A percentile compares a stretch with the other conserved stretches of the same genome.
Evolutionary conservation across 2,888 invertebrate genomes (phyloP).

Genomic region (Cremastobaeus sp.): DNA sequence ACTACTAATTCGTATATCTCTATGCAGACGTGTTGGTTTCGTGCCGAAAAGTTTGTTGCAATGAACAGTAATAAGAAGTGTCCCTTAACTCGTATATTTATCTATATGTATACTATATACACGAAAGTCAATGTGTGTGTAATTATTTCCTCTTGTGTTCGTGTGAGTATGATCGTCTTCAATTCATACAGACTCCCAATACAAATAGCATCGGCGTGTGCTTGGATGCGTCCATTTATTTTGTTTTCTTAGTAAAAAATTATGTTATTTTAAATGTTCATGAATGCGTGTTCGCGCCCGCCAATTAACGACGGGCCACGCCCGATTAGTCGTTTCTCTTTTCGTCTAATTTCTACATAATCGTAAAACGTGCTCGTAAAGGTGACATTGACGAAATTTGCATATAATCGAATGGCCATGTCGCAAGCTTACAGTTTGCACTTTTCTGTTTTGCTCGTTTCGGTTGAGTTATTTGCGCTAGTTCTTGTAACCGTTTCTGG

Average conservation of each 20-base stretch:
- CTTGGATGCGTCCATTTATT: slow-evolving; percentile 21
- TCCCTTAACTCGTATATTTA: slow-evolving; percentile 34
- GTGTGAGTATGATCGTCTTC: slow-evolving; percentile 11
- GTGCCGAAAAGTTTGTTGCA: slow-evolving; percentile 41
- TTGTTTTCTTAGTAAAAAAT: slow-evolving; percentile 40
- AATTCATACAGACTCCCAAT: slow-evolving; percentile 40
- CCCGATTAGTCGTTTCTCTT: slow-evolving; percentile 13
- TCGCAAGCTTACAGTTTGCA: slow-evolving; percentile 15
- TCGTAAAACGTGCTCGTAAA: slow-evolving; percentile 48
- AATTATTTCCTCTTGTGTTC: slow-evolving; percentile 10
- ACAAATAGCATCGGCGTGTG: slow-evolving; percentile 41
- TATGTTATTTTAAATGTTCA: slow-evolving; percentile 23
- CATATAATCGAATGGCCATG: slow-evolving; percentile 28
- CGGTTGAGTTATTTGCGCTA: not conserved
- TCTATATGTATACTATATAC: slow-evolving; percentile 63
- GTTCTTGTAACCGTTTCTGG: not conserved
- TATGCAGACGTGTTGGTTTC: slow-evolving; percentile 40
- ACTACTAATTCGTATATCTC: slow-evolving; percentile 41
- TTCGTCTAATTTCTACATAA: slow-evolving; percentile 46
- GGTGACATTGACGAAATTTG: slow-evolving; percentile 35
- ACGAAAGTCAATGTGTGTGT: slow-evolving; percentile 59
- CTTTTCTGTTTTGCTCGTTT: slow-evolving; percentile 18
- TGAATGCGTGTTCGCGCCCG: slow-evolving; percentile 8
- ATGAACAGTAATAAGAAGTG: slow-evolving; percentile 40
- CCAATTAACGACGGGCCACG: not conserved